A percentile compares a stretch with the other conserved stretches of the same genome.
Conservation (phyloP, 1,140 invertebrate genomes). For the Trinorchestia longiramus region DNA sequence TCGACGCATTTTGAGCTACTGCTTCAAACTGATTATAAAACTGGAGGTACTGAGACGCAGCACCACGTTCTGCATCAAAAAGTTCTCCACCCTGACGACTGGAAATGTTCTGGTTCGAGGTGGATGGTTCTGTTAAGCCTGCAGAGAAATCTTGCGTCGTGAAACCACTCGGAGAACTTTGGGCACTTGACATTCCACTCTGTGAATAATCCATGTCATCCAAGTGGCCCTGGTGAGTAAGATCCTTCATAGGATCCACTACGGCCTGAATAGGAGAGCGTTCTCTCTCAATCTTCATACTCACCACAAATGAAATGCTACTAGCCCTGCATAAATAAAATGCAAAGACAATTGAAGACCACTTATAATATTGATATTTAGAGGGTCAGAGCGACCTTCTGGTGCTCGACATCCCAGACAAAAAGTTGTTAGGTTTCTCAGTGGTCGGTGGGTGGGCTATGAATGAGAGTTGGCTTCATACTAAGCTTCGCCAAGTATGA, state of each 20-base stretch:
- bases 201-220: slow-evolving; percentile 4
- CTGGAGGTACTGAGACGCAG: not conserved
- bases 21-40: slow-evolving; percentile 6
- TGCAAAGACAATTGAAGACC: not conserved
- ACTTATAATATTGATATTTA: not conserved
- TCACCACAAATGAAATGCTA: not conserved
- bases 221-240: not conserved
- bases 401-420: not conserved
- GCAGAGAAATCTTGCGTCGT: not conserved
- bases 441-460: slow-evolving; percentile 3
- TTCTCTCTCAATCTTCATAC: slow-evolving; percentile 30
- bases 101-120: not conserved
- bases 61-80: not conserved
- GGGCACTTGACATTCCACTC: not conserved
- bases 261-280: slow-evolving; percentile 39
- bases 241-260: not conserved
- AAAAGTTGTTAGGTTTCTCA: not conserved
- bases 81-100: not conserved
- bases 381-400: not conserved
- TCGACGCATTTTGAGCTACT: not conserved
- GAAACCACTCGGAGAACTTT: not conserved
- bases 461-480: not conserved
- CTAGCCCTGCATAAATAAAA: not conserved
- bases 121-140: not conserved
- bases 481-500: not conserved